Evolutionary conservation across 2,113 vertebrate species (phyloP).

Genomic region (Poeciliopsis retropinna): DNA sequence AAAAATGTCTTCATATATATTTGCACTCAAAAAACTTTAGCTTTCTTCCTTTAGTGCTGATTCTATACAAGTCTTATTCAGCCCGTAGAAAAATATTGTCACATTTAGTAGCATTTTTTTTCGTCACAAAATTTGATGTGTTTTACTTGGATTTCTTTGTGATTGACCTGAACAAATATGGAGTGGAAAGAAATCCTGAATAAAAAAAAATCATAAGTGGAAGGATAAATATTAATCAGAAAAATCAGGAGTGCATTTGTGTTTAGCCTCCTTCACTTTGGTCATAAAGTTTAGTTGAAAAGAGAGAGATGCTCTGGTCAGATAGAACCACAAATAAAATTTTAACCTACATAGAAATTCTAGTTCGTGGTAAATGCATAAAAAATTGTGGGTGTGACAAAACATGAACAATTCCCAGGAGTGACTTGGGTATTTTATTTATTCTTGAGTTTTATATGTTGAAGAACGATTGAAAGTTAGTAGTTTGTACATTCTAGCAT

Average conservation of each 20-base stretch:
- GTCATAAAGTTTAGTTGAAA: not conserved
- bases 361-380: not conserved
- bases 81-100: not conserved
- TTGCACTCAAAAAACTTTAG: constrained; percentile 14
- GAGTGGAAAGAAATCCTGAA: not conserved
- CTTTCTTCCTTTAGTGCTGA: constrained; percentile 17
- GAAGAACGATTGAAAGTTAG: not conserved
- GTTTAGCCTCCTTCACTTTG: not conserved
- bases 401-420: no score
- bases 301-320: not conserved
- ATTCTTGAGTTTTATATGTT: not conserved
- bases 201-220: not conserved
- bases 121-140: not conserved
- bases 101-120: not conserved
- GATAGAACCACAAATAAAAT: not conserved
- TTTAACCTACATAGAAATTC: not conserved
- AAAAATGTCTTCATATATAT: constrained; percentile 11
- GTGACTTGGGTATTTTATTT: no score
- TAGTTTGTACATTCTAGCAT: not conserved
- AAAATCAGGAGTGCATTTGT: not conserved
- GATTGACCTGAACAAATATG: not conserved
- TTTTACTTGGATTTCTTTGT: not conserved
- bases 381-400: no score
- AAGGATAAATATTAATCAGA: not conserved
- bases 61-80: not conserved